Evolutionary conservation across 1,140 invertebrate species (phyloP), one percentile per base, ranked within the genome.

Genomic region (Aphaenogaster ashmeadi): DNA sequence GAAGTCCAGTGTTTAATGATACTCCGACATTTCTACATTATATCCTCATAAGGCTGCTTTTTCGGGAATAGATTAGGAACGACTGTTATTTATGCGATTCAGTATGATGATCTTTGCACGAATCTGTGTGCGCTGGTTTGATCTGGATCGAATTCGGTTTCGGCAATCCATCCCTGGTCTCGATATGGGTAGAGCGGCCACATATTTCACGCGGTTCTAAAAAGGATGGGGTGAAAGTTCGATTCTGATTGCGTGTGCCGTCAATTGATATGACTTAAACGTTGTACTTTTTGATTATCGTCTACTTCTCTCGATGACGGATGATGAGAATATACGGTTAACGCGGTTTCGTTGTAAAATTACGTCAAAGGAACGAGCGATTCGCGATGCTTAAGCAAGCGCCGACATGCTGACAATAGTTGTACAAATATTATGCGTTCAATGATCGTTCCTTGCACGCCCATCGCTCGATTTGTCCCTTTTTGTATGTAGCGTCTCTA

Each of bases 211-310:
- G 84, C 50, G 56, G 77, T 77, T 56, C 21, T 75, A 85, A 77
- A 60, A 72, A 89, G 77, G 72, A 72, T 60, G 67, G 44, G 44
- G 74, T 62, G 47, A 79, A 66, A 52, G 83, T 79, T 60, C 47
- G 83, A 78, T 79, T 79, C 69, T 60, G 80, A 84, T 84, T 84
- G 80, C 56, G 80, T 62, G 69, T 84, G 80, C 69, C 69, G 54
- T 84, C 80, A 74, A 84, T 77, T 90, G 89, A 90, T 90, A 90
- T 90, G 89, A 89, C 89, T 90, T 89, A 67, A 84, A 87, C 75
- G 88, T 90, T 90, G 89, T 90, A 89, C 88, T 90, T 86, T 90
- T 86, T 67, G 52, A 71, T 83, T 74, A 74, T 75, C 79, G 66
- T 72, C 80, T 74, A 72, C 67, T 33, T 84, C 52, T 60, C 80